Percentiles rank a stretch among this genome's conserved stretches.
Conservation (phyloP, 1,140 invertebrate genomes). For the Eueides isabella region DNA sequence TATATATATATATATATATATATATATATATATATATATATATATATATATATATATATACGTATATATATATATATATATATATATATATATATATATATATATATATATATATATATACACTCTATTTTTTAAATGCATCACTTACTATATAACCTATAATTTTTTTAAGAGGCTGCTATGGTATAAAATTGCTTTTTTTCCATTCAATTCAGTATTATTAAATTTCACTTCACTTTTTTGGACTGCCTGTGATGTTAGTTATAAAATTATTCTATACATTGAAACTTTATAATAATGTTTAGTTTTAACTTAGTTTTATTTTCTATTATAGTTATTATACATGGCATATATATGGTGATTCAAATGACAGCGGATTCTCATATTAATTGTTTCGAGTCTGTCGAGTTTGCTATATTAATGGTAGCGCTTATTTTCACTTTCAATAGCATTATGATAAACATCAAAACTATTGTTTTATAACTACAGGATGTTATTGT, state of each 20-base stretch:
- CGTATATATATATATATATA: too few relatives aligned
- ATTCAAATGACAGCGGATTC: not conserved
- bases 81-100: too few relatives aligned
- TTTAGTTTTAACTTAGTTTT: constrained; percentile 7
- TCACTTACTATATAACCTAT: not conserved
- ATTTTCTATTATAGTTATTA: not conserved
- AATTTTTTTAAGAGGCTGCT: not conserved
- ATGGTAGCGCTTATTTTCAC: not conserved
- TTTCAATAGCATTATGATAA: not conserved
- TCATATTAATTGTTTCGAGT: not conserved
- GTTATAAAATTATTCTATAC: constrained; percentile 28
- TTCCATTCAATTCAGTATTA: constrained; percentile 32
- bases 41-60: too few relatives aligned
- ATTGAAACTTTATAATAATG: constrained; percentile 15
- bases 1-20: too few relatives aligned
- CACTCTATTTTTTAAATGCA: not conserved
- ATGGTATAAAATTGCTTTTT: not conserved
- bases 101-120: too few relatives aligned
- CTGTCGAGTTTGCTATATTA: not conserved
- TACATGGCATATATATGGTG: not conserved
- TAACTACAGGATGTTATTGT: too few relatives aligned
- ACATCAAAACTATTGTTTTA: not conserved
- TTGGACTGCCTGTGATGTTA: constrained; percentile 38
- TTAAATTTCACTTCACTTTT: constrained; percentile 30
- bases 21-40: too few relatives aligned